Conservation (phyloP, 2,888 invertebrate genomes). For the Petrophora chlorosata region DNA sequence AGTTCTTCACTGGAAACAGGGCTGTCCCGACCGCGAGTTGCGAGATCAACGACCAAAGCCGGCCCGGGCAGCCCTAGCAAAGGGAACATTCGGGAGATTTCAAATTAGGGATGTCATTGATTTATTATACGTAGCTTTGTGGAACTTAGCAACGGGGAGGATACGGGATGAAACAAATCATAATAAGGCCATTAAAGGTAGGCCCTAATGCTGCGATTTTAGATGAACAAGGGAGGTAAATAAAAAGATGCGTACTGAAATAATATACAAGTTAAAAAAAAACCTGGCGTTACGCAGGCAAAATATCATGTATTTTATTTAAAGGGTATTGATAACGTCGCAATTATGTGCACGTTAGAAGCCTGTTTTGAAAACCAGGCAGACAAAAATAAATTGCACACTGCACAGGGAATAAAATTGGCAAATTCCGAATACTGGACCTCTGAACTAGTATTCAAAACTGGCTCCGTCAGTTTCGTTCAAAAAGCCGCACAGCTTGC, state of each 20-base stretch:
- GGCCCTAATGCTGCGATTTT: conserved; percentile 5
- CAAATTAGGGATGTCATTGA: conserved; percentile 57
- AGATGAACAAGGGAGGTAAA: no score
- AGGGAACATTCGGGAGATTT: conserved; percentile 47
- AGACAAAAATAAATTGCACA: no score
- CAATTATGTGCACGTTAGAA: no score
- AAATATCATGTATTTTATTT: no score
- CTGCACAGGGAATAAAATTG: not conserved
- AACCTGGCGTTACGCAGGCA: no score
- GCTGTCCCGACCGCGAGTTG: conserved; percentile 40
- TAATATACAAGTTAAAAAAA: no score
- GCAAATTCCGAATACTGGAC: not conserved
- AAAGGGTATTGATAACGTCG: no score
- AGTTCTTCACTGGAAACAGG: conserved; percentile 42
- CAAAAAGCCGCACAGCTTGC: conserved; percentile 3
- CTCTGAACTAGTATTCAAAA: conserved; percentile 3
- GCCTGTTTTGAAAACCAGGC: no score
- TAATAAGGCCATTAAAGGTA: conserved; percentile 27
- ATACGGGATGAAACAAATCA: conserved; percentile 36
- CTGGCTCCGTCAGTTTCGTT: conserved; percentile 7
- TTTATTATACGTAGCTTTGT: conserved; percentile 48
- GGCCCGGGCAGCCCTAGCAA: conserved; percentile 23
- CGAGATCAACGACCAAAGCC: conserved; percentile 60
- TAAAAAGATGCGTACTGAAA: no score
- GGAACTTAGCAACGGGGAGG: conserved; percentile 31